phyloP scores from a whole-genome alignment of 2,113 vertebrate species.

The Varanus salvator region DNA sequence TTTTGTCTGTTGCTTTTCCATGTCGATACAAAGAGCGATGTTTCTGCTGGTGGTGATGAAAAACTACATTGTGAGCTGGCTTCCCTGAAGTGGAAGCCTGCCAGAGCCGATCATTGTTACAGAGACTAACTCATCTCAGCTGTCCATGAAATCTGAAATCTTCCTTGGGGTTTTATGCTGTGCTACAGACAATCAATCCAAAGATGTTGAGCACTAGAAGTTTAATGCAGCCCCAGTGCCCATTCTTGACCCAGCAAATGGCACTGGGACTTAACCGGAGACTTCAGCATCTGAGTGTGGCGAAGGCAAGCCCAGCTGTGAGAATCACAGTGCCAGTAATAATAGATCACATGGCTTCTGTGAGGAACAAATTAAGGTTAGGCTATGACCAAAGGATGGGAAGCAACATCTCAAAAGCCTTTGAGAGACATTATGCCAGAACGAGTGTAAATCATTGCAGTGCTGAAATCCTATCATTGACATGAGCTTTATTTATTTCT shows the following conservation, averaged over 20 bases:
- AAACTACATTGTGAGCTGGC: background rate
- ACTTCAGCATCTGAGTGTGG: conserved; percentile 22
- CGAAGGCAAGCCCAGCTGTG: rapidly evolving
- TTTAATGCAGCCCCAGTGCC: conserved; percentile 24
- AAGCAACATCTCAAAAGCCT: conserved; percentile 15
- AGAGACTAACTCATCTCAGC: conserved; percentile 40
- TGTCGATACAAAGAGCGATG: background rate
- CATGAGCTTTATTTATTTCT: background rate
- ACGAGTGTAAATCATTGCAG: background rate
- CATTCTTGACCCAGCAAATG: conserved; percentile 60
- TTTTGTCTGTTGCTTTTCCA: conserved; percentile 42
- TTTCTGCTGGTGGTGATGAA: conserved; percentile 40
- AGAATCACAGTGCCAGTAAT: conserved; percentile 24
- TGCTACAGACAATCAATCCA: conserved; percentile 39
- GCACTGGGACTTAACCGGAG: conserved; percentile 36
- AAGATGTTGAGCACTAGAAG: conserved; percentile 43
- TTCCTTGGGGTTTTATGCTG: conserved; percentile 43
- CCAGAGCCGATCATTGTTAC: conserved; percentile 52
- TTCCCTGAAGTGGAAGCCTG: conserved; percentile 34
- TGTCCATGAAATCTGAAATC: conserved; percentile 49
- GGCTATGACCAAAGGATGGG: conserved; percentile 8
- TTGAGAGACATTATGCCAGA: background rate
- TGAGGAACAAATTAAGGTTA: conserved; percentile 1
- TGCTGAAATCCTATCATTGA: background rate
- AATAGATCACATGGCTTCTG: conserved; percentile 12